Percentiles rank a stretch among this genome's conserved stretches.
phyloP scores from a whole-genome alignment of 2,113 vertebrate genomes.

The Pachycephala philippinensis region DNA sequence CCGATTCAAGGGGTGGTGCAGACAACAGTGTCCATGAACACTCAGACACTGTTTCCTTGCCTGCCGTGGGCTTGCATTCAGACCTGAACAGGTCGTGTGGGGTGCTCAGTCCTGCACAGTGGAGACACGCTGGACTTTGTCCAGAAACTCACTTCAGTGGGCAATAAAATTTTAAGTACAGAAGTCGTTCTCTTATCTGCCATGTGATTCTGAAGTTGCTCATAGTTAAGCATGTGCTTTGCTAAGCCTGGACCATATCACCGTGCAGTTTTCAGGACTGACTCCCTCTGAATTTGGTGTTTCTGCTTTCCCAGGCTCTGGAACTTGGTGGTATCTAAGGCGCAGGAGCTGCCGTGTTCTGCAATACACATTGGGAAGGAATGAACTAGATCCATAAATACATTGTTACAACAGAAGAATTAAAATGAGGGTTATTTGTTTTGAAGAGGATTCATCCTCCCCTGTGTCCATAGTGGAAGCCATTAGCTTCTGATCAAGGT shows the following conservation, averaged over 20 bases:
- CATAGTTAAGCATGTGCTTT: rapidly evolving
- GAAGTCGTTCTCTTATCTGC: not conserved
- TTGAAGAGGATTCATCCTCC: not conserved
- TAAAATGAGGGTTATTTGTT: not conserved
- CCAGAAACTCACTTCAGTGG: not conserved
- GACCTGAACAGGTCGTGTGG: not conserved
- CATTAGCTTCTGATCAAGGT: not conserved
- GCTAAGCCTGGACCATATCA: not conserved
- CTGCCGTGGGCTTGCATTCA: not conserved
- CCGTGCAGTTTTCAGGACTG: not conserved
- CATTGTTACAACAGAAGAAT: not conserved
- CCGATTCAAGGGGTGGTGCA: not conserved
- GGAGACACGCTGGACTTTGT: not conserved
- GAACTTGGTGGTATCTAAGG: rapidly evolving
- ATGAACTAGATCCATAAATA: conserved; percentile 3
- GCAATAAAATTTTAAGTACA: not conserved
- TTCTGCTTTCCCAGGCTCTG: not conserved
- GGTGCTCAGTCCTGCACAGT: not conserved
- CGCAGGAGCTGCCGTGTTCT: rapidly evolving
- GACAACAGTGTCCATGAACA: not conserved
- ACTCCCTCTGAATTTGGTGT: not conserved
- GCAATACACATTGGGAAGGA: not conserved
- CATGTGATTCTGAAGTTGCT: not conserved
- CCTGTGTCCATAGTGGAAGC: not conserved
- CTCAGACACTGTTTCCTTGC: not conserved